phyloP scores from a whole-genome alignment of 2,888 invertebrate genomes.

The Ennomos erosarius region DNA sequence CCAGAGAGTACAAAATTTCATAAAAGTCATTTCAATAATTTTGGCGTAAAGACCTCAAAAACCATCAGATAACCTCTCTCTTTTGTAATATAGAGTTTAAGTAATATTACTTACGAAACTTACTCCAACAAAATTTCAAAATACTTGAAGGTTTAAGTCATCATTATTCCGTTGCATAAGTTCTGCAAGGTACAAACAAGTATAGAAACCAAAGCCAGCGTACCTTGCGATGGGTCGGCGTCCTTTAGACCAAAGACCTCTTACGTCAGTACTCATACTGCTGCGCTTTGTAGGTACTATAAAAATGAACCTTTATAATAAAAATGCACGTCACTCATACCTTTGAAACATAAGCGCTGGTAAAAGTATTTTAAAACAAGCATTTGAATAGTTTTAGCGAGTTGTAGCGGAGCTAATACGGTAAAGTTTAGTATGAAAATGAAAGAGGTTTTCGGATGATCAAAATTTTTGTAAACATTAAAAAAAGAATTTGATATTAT shows the following conservation, averaged over 20 bases:
- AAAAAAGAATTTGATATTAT: no score
- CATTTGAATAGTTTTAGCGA: slow-evolving; percentile 38
- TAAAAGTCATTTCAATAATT: no score
- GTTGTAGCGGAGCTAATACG: slow-evolving; percentile 29
- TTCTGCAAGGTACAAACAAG: slow-evolving; percentile 12
- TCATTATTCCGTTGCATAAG: slow-evolving; percentile 25
- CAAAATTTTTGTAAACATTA: slow-evolving; percentile 15
- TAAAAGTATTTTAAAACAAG: slow-evolving; percentile 38
- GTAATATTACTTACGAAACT: neutral
- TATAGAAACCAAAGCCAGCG: slow-evolving; percentile 21
- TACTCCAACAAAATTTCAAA: slow-evolving; percentile 4
- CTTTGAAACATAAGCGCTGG: slow-evolving; percentile 28
- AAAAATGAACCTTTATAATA: slow-evolving; percentile 49
- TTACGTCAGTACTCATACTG: slow-evolving; percentile 39
- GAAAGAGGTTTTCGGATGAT: slow-evolving; percentile 16
- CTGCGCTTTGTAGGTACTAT: slow-evolving; percentile 40
- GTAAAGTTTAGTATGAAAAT: slow-evolving; percentile 35
- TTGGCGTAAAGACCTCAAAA: no score
- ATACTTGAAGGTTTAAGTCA: slow-evolving; percentile 21
- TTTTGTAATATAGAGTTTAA: no score
- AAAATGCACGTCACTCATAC: slow-evolving; percentile 28
- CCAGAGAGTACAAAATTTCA: no score
- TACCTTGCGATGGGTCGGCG: slow-evolving; percentile 49
- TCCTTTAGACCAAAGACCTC: slow-evolving; percentile 48
- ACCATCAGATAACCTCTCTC: no score